Conservation (phyloP, 2,888 invertebrate genomes). For the Hirudinaria manillensis region DNA sequence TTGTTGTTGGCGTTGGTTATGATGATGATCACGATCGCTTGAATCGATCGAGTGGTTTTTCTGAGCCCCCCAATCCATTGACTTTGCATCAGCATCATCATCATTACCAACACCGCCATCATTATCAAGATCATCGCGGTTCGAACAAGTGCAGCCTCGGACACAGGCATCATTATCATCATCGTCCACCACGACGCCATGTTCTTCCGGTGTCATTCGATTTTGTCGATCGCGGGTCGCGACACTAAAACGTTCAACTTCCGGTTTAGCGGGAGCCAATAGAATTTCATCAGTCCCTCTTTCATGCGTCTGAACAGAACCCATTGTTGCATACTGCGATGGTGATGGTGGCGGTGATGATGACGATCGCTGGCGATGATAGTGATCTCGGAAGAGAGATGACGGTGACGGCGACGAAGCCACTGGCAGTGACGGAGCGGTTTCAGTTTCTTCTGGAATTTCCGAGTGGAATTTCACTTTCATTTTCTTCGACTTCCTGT, state of each 20-base stretch:
- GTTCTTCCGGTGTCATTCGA: neutral
- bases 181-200: neutral
- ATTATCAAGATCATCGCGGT: neutral
- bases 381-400: neutral
- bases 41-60: neutral
- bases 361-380: neutral
- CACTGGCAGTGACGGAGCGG: neutral
- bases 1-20: neutral
- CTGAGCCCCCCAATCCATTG: too few species aligned
- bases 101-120: neutral
- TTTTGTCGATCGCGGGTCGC: too few species aligned
- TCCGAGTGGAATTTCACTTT: neutral
- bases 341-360: neutral
- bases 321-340: neutral
- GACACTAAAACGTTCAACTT: too few species aligned
- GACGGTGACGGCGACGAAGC: neutral
- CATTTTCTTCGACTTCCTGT: neutral
- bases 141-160: too few species aligned
- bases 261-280: too few species aligned
- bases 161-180: slow-evolving; percentile 10
- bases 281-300: too few species aligned
- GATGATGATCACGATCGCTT: neutral
- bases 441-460: slow-evolving; percentile 10
- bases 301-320: too few species aligned
- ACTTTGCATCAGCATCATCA: slow-evolving; percentile 2